Base-by-base conservation (phyloP, 2,888 invertebrate genomes). In the Zaprionus obscuricornis region DNA sequence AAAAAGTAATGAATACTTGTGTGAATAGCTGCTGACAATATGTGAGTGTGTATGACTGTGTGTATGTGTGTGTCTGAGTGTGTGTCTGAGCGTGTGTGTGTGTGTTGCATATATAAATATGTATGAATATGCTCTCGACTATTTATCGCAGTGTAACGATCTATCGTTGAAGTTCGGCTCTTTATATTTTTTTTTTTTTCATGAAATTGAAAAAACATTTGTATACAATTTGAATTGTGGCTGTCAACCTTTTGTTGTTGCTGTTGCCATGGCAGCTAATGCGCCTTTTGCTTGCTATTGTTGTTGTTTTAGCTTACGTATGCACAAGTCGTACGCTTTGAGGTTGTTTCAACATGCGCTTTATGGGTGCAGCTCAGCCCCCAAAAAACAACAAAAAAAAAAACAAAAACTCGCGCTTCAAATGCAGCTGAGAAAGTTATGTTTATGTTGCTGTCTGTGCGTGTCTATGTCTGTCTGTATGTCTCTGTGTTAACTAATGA, bases 181-280 rank as follows among this genome's bases (percentile, higher is more conserved):
- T 64, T 47, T 37, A n/a, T n/a, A 20, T 24, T 43, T 26, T 7
- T 51, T 33, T 33, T 13, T 24, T 26, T 34, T 36, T 11, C 50
- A 57, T 76, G 29, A 74, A 85, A 79, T 69, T 66, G 72, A 82
- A 83, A 83, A 85, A 64, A 63, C 63, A 67, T 75, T 70, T 74
- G 62, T 73, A 67, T 66, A 74, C 77, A 57, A 63, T 77, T 66
- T 70, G 60, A 78, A 78, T 72, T 72, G 79, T 64, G 58, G 52
- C 56, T 77, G 69, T 57, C 66, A 58, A 55, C 46, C 62, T 39
- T 40, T 67, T 67, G 67, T 43, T 57, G 55, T 49, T 56, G 55
- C 36, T 62, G 55, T 64, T 45, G 54, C 42, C 55, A 51, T 54
- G 42, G 51, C 20, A 50, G 55, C 47, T 59, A 56, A 40, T 47